Evolutionary conservation across 2,888 invertebrate genomes (phyloP), one percentile per base, ranked within the genome.

Genomic region (Xanthia togata): DNA sequence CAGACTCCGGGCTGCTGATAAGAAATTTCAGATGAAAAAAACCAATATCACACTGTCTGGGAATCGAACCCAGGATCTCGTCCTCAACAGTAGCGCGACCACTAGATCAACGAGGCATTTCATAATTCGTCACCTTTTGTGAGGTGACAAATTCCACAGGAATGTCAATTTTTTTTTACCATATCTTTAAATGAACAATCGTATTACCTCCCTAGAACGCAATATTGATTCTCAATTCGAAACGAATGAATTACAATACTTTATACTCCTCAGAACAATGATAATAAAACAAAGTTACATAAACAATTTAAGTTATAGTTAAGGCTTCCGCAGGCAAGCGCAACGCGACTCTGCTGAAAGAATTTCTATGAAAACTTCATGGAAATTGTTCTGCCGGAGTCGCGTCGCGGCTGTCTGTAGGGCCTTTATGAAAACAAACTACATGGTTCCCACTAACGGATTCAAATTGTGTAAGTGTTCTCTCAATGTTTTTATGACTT

Each of bases 291-390:
- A 59, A 67, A 82, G 62, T 70, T 60, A 57, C 65, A 70, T 82
- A 70, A 67, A 82, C 73, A 82, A 73, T 73, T 73, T 78, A 62
- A 78, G 60, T 63, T 78, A 67, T 77, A 82, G 72, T 77, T 69
- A 57, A 35, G n/a, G 11, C 9, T 50, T 17, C 5, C n/a, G 3
- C 50, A 50, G 50, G 17, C 35, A n/a, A 3, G 59, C 17, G 26
- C 12, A 14, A 26, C 55, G 3, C 31, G 8, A 23, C 9, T 31
- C 31, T 9, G 14, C 9, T 35, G 23, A 5, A 50, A 35, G 11
- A n/a, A 17, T 50, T 5, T n/a, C 23, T 8, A 44, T 47, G 44
- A 47, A 23, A 31, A 23, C 9, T 14, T 31, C 31, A 4, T 68
- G 1, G 9, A 1, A 9, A 23, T 50, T 14, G 1, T 67, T 35